Conservation (phyloP, 2,113 vertebrate genomes). For the Ceyx melanurus region DNA sequence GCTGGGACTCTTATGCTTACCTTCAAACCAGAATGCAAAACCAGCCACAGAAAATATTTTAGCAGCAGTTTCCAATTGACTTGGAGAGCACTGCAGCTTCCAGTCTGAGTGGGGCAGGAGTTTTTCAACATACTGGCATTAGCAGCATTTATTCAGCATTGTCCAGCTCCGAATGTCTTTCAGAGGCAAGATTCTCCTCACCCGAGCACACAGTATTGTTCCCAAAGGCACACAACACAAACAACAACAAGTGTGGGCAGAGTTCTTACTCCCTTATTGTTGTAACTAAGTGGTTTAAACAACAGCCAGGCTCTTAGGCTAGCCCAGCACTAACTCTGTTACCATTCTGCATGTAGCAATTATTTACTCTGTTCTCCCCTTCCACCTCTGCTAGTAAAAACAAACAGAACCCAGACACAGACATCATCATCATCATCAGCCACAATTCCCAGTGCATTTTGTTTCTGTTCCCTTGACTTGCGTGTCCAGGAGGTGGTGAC, state of each 20-base stretch:
- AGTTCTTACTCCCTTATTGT: not conserved
- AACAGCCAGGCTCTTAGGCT: not conserved
- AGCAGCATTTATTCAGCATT: not conserved
- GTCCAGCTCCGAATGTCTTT: not conserved
- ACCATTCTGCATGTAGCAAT: fast-evolving
- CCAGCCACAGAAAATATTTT: not conserved
- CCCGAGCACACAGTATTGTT: not conserved
- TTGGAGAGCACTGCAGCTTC: not conserved
- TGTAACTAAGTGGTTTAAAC: not conserved
- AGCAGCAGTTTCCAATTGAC: not conserved
- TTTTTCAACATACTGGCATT: not conserved
- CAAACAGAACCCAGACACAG: not conserved
- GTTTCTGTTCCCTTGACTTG: not conserved
- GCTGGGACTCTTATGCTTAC: fast-evolving
- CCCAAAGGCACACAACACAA: not conserved
- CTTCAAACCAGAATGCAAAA: not conserved
- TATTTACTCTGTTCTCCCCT: not conserved
- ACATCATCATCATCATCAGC: not conserved
- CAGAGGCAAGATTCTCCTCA: not conserved
- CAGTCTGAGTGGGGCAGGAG: fast-evolving
- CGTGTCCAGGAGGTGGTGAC: not conserved
- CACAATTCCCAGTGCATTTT: not conserved
- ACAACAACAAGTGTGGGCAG: not conserved
- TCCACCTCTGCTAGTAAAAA: not conserved
- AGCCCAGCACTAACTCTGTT: not conserved